A percentile compares a stretch with the other conserved stretches of the same genome.
These are phyloP conservation scores for Gisinianus flammeolus DNA, from an alignment of 2,888 invertebrate genomes.

Conservation along the genomic window DNA sequence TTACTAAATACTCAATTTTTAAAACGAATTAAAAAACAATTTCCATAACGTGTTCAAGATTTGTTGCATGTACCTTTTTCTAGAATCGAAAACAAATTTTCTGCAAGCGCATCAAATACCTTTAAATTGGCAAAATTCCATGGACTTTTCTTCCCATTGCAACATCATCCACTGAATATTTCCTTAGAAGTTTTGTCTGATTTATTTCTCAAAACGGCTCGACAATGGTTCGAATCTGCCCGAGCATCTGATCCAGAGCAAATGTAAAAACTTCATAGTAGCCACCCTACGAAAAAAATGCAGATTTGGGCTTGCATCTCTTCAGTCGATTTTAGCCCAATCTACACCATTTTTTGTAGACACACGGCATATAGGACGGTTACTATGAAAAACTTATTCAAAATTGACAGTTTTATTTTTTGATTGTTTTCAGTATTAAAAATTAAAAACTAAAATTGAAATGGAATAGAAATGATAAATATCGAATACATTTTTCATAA, in stretches of 20 bases:
- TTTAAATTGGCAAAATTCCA: slow-evolving; percentile 64
- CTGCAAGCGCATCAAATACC: slow-evolving; percentile 62
- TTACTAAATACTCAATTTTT: background rate
- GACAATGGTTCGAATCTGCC: slow-evolving; percentile 61
- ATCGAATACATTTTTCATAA: too few species aligned
- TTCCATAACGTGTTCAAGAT: too few species aligned
- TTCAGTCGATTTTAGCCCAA: background rate
- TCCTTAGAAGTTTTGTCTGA: slow-evolving; percentile 60
- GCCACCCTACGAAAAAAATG: too few species aligned
- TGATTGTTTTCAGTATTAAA: slow-evolving; percentile 33
- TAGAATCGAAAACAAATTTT: slow-evolving; percentile 60
- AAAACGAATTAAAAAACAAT: too few species aligned
- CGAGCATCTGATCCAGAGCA: slow-evolving; percentile 57
- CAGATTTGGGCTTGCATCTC: too few species aligned
- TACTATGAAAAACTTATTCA: background rate
- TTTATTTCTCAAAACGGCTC: slow-evolving; percentile 60
- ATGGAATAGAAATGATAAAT: too few species aligned
- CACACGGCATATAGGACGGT: background rate
- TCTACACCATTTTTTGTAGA: background rate
- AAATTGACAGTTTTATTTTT: background rate
- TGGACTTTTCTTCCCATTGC: slow-evolving; percentile 61
- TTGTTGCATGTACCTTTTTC: too few species aligned
- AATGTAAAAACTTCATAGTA: slow-evolving; percentile 45
- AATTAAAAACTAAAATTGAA: too few species aligned
- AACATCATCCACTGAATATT: slow-evolving; percentile 62